Evolutionary conservation across 2,888 invertebrate species (phyloP), one percentile per base, ranked within the genome.

Genomic region (Scrobipalpa atriplicella): DNA sequence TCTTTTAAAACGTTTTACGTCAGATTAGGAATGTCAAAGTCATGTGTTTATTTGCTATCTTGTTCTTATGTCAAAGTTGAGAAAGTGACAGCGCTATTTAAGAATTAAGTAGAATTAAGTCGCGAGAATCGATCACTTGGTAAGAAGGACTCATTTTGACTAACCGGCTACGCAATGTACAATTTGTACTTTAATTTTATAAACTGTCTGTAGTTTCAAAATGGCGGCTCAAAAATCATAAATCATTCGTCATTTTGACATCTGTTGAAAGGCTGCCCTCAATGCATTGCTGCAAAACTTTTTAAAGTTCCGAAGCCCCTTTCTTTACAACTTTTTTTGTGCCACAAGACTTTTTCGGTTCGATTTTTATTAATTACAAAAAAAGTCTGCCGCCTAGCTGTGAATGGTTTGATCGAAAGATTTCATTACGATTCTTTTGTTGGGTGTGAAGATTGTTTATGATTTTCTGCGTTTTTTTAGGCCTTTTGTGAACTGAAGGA

Each of bases 221-320:
- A 85, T 75, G 86, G 86, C 89, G 83, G 89, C 90, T 90, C 90
- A 86, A 77, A 82, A 83, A 87, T 82, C 87, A 90, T 91, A 91
- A 91, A 91, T 91, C 90, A 90, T 77, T 81, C 85, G 90, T 89
- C 90, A 89, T 76, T 87, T 84, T 88, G 90, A 89, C 89, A 90
- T 85, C 82, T 77, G 88, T 83, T 91, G 90, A 91, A 90, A 90
- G 85, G 84, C 87, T 83, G 39, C 8, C 43, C 85, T 90, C 89
- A 89, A 89, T 91, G 90, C 90, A 86, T 88, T 85, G 89, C 85
- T 88, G 89, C 90, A 86, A 87, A 81, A 36, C 89, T 89, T 89
- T 87, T 79, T 77, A 83, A 83, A 63, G 58, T 58, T 58, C 3
- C 36, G 36, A 7, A 7, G 29, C 11, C n/a, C 13, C 13, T 11